phyloP scores from a whole-genome alignment of 2,797 vertebrate genomes.

The Eurystomus glaucurus region DNA sequence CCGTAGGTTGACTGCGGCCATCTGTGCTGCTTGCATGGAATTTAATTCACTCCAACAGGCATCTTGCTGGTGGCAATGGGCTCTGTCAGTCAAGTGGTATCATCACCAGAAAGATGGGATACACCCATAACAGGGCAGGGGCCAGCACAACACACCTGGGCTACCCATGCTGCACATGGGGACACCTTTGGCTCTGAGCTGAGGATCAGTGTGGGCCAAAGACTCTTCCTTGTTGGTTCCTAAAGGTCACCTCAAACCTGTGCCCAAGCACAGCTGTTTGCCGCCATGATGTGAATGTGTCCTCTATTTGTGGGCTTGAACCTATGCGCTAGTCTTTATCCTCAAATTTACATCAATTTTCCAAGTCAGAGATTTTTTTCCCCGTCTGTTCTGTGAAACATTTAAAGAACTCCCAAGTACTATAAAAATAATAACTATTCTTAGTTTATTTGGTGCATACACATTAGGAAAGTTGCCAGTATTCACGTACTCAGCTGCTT shows the following conservation, averaged over 20 bases:
- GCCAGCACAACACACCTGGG: not conserved
- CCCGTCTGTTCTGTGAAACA: not conserved
- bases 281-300: fast-evolving
- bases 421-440: not conserved
- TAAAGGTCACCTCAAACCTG: not conserved
- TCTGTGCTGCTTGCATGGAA: not conserved
- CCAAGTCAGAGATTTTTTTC: not conserved
- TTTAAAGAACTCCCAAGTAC: not conserved
- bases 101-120: not conserved
- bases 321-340: not conserved
- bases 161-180: fast-evolving
- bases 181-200: not conserved
- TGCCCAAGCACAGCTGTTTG: fast-evolving
- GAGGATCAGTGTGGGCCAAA: not conserved
- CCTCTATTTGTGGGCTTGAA: not conserved
- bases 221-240: not conserved
- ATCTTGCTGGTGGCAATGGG: not conserved
- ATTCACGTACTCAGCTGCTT: not conserved
- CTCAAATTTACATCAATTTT: not conserved
- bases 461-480: not conserved
- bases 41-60: not conserved
- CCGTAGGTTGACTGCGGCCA: not conserved
- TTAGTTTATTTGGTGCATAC: not conserved
- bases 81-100: fast-evolving
- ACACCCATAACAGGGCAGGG: not conserved